phyloP scores from a whole-genome alignment of 2,797 vertebrate species.

The Poecilia wingei region DNA sequence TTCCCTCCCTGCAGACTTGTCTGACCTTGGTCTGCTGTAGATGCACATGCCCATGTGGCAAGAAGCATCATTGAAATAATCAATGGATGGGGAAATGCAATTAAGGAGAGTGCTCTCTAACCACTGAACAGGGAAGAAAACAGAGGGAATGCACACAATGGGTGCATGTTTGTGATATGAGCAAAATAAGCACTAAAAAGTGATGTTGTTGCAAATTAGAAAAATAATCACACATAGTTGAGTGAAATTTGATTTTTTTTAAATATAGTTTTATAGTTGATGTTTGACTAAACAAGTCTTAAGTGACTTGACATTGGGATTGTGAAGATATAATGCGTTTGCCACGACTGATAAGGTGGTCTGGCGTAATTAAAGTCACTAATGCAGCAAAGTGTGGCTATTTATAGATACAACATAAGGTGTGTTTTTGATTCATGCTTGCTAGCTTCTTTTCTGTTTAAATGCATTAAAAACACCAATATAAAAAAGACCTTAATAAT shows the following conservation, averaged over 20 bases:
- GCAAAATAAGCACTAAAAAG: neutral
- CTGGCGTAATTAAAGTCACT: slow-evolving; percentile 1
- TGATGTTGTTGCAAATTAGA: slow-evolving; percentile 5
- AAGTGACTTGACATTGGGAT: slow-evolving; percentile 10
- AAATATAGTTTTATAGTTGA: neutral
- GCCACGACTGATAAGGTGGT: slow-evolving; percentile 24
- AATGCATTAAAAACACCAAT: slow-evolving; percentile 29
- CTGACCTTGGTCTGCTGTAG: slow-evolving; percentile 51
- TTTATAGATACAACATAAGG: neutral
- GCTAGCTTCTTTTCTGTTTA: slow-evolving; percentile 43
- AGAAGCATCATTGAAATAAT: slow-evolving; percentile 73
- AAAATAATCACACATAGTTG: slow-evolving; percentile 1
- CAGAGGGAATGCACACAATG: slow-evolving; percentile 14
- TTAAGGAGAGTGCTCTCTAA: slow-evolving; percentile 78
- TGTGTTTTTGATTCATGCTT: slow-evolving; percentile 45
- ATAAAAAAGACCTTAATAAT: slow-evolving; percentile 55
- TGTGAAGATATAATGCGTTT: slow-evolving; percentile 25
- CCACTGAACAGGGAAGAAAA: slow-evolving; percentile 30
- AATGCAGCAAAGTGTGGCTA: slow-evolving; percentile 17
- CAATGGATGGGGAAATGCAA: slow-evolving; percentile 75
- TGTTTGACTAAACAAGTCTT: slow-evolving; percentile 12
- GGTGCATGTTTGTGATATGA: slow-evolving; percentile 13
- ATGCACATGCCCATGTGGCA: slow-evolving; percentile 33
- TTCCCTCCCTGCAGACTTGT: slow-evolving; percentile 42
- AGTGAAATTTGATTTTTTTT: neutral